Base-by-base conservation (phyloP, 2,113 vertebrate genomes). In the Sinocyclocheilus anshuiensis region DNA sequence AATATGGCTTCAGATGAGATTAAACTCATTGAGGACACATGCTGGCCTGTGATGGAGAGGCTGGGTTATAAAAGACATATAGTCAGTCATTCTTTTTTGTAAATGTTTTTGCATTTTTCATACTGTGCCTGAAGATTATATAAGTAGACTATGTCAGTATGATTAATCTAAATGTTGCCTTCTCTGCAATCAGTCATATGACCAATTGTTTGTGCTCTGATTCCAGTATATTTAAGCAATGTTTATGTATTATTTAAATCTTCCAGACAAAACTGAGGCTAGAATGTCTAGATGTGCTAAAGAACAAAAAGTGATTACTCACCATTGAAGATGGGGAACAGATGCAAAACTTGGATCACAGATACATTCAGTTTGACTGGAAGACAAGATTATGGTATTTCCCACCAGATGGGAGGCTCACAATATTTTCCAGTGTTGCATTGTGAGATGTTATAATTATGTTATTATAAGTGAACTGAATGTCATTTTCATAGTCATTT, bases 41-140 rank as follows among this genome's bases (percentile, higher is more conserved):
- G 96, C 86, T 94, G 90, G 92, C 92, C 93, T 79, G 81, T 96
- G 80, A 97, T 97, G 96, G 93, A 93, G 84, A 93, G 65, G 53
- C 94, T 97, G 89, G 96, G 96, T 63, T 97, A 97, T 84, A 90
- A 94, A 94, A 96, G 95, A 93, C 95, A 95, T 16, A 29, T 26
- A 26, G 20, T 24, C 53, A 53, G 8, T 67, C 36, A 71, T 50
- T 42, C 18, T 89, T 78, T 72, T 48, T 71, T 59, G 67, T 57
- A 86, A 86, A 53, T 65, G 42, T 33, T 26, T 80, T 63, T 24
- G 22, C 4, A 5, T 65, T 81, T 65, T 29, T 61, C 33, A 81
- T 48, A 26, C 39, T 81, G 4, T 11, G n/a, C 7, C 36, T 4
- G 29, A 42, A 82, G 80, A 53, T 69, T 13, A 33, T 33, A 33